A percentile compares a stretch with the other conserved stretches of the same genome.
These are phyloP conservation scores for Tinamus major DNA, from an alignment of 2,797 vertebrate species.

Conservation along the genomic window DNA sequence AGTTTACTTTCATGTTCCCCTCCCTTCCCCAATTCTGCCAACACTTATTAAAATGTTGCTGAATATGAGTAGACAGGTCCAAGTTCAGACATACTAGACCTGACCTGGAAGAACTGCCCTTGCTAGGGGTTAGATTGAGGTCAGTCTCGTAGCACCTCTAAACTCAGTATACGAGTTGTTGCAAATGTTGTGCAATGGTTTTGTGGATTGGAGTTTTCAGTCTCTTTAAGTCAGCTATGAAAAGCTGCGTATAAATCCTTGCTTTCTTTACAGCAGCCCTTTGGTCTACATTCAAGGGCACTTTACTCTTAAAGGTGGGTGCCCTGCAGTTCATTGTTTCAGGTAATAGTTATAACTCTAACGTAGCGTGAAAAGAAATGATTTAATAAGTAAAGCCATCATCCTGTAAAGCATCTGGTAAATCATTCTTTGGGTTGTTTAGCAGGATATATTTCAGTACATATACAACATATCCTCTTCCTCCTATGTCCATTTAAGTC, in stretches of 20 bases:
- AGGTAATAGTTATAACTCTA: slow-evolving; percentile 17
- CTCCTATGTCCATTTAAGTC: slow-evolving; percentile 27
- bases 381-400: neutral
- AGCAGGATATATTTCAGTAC: slow-evolving; percentile 37
- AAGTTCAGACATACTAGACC: neutral
- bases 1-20: neutral
- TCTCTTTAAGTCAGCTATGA: neutral
- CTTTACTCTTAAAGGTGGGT: neutral
- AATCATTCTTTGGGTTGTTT: neutral
- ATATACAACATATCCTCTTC: neutral
- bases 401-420: slow-evolving; percentile 44
- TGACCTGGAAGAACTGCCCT: neutral
- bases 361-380: slow-evolving; percentile 17
- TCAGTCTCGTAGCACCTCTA: neutral
- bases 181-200: neutral
- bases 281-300: neutral
- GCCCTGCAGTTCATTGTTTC: neutral
- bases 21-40: neutral
- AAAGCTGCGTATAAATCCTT: neutral
- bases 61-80: neutral
- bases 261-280: neutral
- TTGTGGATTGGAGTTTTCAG: neutral
- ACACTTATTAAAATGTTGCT: neutral
- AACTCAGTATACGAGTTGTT: neutral
- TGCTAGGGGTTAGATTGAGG: neutral